phyloP scores from a whole-genome alignment of 2,797 vertebrate species.

The Paramormyrops hopkinsi region DNA sequence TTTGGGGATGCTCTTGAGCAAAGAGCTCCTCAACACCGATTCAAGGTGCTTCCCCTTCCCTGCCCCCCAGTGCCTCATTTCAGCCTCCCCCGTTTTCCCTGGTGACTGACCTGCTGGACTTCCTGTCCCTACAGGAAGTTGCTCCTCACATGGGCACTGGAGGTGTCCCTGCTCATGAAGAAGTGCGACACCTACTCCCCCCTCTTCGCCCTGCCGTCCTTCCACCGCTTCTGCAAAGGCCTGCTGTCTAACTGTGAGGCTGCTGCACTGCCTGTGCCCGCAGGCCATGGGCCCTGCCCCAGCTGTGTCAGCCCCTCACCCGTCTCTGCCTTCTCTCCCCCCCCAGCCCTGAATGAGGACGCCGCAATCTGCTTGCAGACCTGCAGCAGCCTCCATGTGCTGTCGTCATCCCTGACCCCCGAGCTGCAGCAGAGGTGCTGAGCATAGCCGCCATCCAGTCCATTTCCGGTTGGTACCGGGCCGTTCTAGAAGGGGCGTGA shows the following conservation, averaged over 20 bases:
- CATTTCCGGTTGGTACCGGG: not conserved
- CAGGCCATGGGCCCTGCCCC: not conserved
- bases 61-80: not conserved
- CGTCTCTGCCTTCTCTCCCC: not conserved
- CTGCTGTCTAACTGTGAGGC: slow-evolving; percentile 84
- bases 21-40: slow-evolving; percentile 83
- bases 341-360: slow-evolving; percentile 83
- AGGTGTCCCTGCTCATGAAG: slow-evolving; percentile 88
- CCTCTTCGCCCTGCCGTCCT: slow-evolving; percentile 87
- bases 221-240: slow-evolving; percentile 92
- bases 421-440: slow-evolving; percentile 84
- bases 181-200: slow-evolving; percentile 90
- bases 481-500: not conserved
- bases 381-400: slow-evolving; percentile 81
- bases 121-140: slow-evolving; percentile 67
- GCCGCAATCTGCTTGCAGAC: slow-evolving; percentile 81
- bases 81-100: not conserved
- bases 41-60: slow-evolving; percentile 64
- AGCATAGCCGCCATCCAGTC: too few species aligned
- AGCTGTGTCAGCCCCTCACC: not conserved
- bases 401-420: slow-evolving; percentile 80
- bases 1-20: slow-evolving; percentile 78
- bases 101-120: not conserved
- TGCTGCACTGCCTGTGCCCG: too few species aligned
- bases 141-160: slow-evolving; percentile 90